Conservation (phyloP, 2,113 vertebrate species). For the Amblyornis subalaris region DNA sequence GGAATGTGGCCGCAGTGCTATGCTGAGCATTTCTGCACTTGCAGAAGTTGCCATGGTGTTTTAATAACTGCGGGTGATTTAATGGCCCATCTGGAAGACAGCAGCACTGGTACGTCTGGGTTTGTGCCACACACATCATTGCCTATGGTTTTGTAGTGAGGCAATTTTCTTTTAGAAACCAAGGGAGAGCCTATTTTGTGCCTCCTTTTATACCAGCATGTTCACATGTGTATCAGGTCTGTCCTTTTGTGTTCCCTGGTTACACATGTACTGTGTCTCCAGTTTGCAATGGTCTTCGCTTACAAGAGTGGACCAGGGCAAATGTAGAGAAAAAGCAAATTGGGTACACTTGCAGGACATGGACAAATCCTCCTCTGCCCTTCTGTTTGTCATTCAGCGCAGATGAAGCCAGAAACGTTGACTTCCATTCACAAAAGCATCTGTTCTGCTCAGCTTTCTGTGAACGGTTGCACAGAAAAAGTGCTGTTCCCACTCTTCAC, state of each 20-base stretch:
- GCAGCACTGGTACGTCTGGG: neutral
- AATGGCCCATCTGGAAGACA: neutral
- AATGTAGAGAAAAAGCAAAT: neutral
- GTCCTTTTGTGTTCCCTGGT: neutral
- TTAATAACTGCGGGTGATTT: neutral
- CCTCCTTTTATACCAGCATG: neutral
- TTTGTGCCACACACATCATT: neutral
- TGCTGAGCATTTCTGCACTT: neutral
- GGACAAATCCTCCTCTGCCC: neutral
- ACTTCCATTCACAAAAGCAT: neutral
- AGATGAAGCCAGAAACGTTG: neutral
- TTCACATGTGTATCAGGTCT: neutral
- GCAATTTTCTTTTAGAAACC: neutral
- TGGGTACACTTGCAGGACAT: neutral
- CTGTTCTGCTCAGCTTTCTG: neutral
- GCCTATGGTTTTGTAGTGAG: neutral
- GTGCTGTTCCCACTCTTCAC: neutral
- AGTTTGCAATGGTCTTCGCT: neutral
- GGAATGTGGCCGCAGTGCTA: neutral
- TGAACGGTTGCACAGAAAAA: neutral
- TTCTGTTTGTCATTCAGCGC: neutral
- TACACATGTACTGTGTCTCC: neutral
- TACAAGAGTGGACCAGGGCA: neutral
- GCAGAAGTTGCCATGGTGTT: constrained; percentile 26
- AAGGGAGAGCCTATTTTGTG: neutral